Conservation (phyloP, 2,888 invertebrate species). For the Aquatica leii region DNA sequence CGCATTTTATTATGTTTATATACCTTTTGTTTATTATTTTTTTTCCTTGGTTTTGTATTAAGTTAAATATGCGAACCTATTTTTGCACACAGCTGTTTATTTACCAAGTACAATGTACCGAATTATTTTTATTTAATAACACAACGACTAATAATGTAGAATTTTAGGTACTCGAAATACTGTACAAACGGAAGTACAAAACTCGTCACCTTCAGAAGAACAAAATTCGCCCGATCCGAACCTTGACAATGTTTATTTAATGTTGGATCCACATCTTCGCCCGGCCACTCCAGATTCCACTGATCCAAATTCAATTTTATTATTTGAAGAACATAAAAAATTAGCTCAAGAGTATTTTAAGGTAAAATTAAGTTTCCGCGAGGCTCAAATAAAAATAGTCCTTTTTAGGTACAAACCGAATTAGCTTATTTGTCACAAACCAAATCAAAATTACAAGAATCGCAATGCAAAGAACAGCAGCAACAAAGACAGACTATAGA, state of each 20-base stretch:
- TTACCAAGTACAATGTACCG: neutral
- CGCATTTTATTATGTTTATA: slow-evolving; percentile 20
- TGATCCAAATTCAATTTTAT: slow-evolving; percentile 79
- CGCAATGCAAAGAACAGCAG: slow-evolving; percentile 65
- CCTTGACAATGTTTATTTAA: slow-evolving; percentile 76
- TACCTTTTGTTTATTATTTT: slow-evolving; percentile 4
- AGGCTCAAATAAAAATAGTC: neutral
- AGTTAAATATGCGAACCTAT: neutral
- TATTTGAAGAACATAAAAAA: slow-evolving; percentile 89
- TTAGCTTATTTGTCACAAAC: slow-evolving; percentile 81
- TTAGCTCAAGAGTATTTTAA: slow-evolving; percentile 88
- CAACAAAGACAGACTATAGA: slow-evolving; percentile 50
- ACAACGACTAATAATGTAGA: neutral
- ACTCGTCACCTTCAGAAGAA: slow-evolving; percentile 48
- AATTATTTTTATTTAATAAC: slow-evolving; percentile 1
- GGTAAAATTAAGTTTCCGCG: slow-evolving; percentile 61
- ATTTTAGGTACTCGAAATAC: slow-evolving; percentile 48
- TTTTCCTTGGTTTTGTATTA: no score
- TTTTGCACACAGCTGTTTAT: neutral
- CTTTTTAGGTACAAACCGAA: slow-evolving; percentile 76
- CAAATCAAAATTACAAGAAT: slow-evolving; percentile 76
- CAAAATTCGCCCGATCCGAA: slow-evolving; percentile 60
- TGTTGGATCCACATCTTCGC: slow-evolving; percentile 81
- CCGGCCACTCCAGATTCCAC: slow-evolving; percentile 85
- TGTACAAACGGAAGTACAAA: slow-evolving; percentile 52